Evolutionary conservation across 1,140 invertebrate genomes (phyloP), one percentile per base, ranked within the genome.

Genomic region (Drosophila lowei): DNA sequence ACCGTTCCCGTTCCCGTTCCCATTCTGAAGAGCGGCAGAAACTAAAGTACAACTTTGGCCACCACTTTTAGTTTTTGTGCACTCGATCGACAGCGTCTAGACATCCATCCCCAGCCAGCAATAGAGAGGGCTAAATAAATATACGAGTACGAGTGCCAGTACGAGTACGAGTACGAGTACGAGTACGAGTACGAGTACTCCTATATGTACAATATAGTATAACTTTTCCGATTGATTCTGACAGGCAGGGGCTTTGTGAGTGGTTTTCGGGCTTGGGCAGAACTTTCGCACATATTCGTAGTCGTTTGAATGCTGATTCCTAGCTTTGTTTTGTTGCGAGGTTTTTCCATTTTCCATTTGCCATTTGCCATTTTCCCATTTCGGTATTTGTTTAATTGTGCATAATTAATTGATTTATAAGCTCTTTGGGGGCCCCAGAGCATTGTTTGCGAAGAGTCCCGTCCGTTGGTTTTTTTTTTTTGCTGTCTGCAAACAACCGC

Each of bases 331-430:
- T 38, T 38, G 34, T 38, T 11, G 34, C 4, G 30, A 34, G 30
- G 8, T 3, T 11, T 34, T 34, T 55, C 41, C 23, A 25, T n/a
- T n/a, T n/a, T n/a, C n/a, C n/a, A n/a, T 3, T 23, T 46, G 48
- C 53, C 3, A 42, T 56, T 47, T 44, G 3, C 3, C 34, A 38
- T 55, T 44, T 16, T 21, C 3, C 23, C 1, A 47, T 59, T 64
- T 59, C 41, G 44, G 43, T 64, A 57, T 73, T 76, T 73, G 72
- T 53, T 73, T 73, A 76, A 76, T 76, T 73, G 72, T 53, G 52
- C 72, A 59, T 68, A 75, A 77, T 55, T 59, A 77, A 75, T 77
- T 47, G 55, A 63, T 62, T 77, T 55, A 75, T 57, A 34, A 41
- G 57, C 41, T 28, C 43, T 41, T 57, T 61, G 30, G 42, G 46